Evolutionary conservation across 2,113 vertebrate genomes (phyloP), one percentile per base, ranked within the genome.

Genomic region (Meleagris gallopavo): DNA sequence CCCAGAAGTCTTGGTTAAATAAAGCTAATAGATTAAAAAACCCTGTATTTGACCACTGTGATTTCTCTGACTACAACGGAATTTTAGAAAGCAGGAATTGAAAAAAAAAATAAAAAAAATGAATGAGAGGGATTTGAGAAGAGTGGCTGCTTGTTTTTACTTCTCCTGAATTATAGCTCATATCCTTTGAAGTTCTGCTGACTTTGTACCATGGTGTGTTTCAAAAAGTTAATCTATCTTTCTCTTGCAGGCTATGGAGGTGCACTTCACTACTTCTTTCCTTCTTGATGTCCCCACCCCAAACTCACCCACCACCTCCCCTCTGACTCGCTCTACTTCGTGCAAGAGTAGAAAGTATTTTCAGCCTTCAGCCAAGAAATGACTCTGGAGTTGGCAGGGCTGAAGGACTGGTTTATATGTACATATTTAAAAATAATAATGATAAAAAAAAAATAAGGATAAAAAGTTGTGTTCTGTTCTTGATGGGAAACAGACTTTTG

Each of bases 111-210:
- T 24, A 43, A 21, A 38, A 48, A 7, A 15, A 40, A 30, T 19
- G 20, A 22, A n/a, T 15, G 14, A 67, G 50, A 64, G 7, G 40
- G 55, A 83, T 92, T 86, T 92, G 83, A 83, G 83, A 71, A 83
- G 86, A 95, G 55, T 12, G 20, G 22, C 15, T 70, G 80, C 36
- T 92, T 55, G 72, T 36, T 95, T 86, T 88, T 54, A 45, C 36
- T 92, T 54, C 27, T 89, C 12, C 29, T 86, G 73, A 86, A 64
- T 94, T 83, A 48, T 20, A 10, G 40, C 27, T 86, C 36, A 4
- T 77, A 88, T 74, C 73, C 80, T 94, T 83, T 67, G 65, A 88
- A 64, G 83, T 83, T 74, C 36, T 94, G 64, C 50, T 71, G 83
- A 81, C 38, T 82, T 71, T 24, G 74, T 36, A 24, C 60, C 1